Percentiles rank a stretch among this genome's conserved stretches.
Evolutionary conservation across 2,113 vertebrate species (phyloP).

Genomic region (Eubucco bourcierii): DNA sequence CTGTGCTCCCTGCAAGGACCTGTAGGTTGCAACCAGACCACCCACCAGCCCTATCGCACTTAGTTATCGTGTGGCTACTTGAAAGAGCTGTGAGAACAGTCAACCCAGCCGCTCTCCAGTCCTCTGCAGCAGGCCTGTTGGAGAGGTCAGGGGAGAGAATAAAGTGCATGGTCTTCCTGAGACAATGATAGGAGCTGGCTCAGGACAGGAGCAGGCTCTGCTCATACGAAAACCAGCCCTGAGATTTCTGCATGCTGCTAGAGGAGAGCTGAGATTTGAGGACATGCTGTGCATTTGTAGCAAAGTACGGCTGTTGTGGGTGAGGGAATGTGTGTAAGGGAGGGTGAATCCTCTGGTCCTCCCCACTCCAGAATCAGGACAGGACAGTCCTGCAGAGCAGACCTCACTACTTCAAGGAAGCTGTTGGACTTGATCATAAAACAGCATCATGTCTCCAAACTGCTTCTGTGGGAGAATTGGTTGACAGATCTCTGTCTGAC

Average conservation of each 20-base stretch:
- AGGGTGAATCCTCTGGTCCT: neutral
- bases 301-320: fast-evolving
- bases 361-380: fast-evolving
- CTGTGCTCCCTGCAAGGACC: neutral
- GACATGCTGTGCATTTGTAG: fast-evolving
- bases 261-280: neutral
- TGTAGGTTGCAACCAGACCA: neutral
- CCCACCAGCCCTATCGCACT: neutral
- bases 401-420: neutral
- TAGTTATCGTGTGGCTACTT: neutral
- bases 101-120: neutral
- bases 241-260: fast-evolving
- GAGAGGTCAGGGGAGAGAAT: neutral
- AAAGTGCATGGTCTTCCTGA: fast-evolving
- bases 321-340: too few species aligned
- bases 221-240: fast-evolving
- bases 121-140: fast-evolving
- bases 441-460: fast-evolving
- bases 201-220: neutral
- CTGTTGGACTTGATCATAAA: neutral
- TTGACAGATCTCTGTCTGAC: neutral
- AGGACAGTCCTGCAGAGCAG: neutral
- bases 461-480: fast-evolving
- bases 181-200: neutral
- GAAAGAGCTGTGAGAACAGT: neutral